Conservation (phyloP, 2,888 invertebrate genomes). For the Nudaria mundana region DNA sequence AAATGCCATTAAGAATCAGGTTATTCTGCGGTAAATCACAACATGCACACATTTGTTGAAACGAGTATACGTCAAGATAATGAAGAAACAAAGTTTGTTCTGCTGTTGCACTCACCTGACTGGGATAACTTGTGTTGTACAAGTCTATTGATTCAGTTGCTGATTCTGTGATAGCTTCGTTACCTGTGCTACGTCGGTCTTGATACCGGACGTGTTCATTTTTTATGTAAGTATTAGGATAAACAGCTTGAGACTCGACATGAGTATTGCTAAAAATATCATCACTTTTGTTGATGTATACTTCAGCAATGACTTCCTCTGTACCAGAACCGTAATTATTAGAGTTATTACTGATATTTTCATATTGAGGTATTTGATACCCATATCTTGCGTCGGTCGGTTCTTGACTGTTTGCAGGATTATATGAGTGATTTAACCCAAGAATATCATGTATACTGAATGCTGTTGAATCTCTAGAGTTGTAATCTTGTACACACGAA, state of each 20-base stretch:
- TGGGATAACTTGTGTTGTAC: slow-evolving; percentile 61
- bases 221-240: slow-evolving; percentile 50
- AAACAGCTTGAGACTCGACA: slow-evolving; percentile 50
- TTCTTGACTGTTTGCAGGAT: slow-evolving; percentile 43
- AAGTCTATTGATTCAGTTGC: slow-evolving; percentile 51
- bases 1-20: slow-evolving; percentile 71
- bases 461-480: slow-evolving; percentile 72
- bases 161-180: slow-evolving; percentile 53
- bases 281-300: slow-evolving; percentile 46
- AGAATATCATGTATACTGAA: slow-evolving; percentile 77
- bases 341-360: slow-evolving; percentile 65
- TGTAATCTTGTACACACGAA: slow-evolving; percentile 67
- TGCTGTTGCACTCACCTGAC: slow-evolving; percentile 54
- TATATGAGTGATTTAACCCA: slow-evolving; percentile 66
- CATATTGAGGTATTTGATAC: slow-evolving; percentile 64
- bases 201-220: slow-evolving; percentile 59
- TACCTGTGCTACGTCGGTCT: slow-evolving; percentile 50
- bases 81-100: slow-evolving; percentile 37
- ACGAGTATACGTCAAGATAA: background rate
- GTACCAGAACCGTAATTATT: slow-evolving; percentile 59
- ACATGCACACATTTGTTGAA: slow-evolving; percentile 21
- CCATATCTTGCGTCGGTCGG: slow-evolving; percentile 58
- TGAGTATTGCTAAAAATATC: slow-evolving; percentile 43
- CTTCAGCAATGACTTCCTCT: slow-evolving; percentile 54
- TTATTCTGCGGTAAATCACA: slow-evolving; percentile 64